phyloP scores from a whole-genome alignment of 2,888 invertebrate species.

The Lasiommata megera region DNA sequence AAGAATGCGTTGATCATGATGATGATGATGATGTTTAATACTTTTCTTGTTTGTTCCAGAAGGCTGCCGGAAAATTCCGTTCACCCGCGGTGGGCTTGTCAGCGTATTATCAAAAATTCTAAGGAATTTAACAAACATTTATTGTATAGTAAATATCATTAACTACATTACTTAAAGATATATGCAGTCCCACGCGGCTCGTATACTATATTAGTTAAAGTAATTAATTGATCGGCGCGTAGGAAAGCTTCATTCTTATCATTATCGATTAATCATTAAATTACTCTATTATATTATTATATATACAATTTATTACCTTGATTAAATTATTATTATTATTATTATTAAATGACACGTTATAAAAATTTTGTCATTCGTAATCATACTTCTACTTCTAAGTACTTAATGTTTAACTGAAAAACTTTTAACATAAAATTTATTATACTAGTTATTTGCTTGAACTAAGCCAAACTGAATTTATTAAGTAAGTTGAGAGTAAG shows the following conservation, averaged over 20 bases:
- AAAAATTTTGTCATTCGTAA: constrained; percentile 82
- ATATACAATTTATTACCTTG: constrained; percentile 82
- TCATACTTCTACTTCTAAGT: constrained; percentile 81
- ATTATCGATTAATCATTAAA: constrained; percentile 82
- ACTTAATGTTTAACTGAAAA: constrained; percentile 76
- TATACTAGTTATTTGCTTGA: constrained; percentile 82
- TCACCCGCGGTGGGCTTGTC: constrained; percentile 58
- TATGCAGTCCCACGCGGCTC: constrained; percentile 75
- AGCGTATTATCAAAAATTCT: constrained; percentile 72
- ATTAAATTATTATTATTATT: constrained; percentile 78
- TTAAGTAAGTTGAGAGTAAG: constrained; percentile 81
- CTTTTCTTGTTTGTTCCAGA: constrained; percentile 46
- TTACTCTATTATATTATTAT: constrained; percentile 82
- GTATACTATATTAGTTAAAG: constrained; percentile 85
- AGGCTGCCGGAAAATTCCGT: constrained; percentile 46
- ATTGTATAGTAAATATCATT: constrained; percentile 77
- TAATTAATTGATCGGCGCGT: constrained; percentile 83
- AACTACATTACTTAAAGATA: constrained; percentile 66
- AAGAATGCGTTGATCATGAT: no score
- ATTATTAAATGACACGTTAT: constrained; percentile 81
- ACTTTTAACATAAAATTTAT: constrained; percentile 80
- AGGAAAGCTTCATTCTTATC: constrained; percentile 82
- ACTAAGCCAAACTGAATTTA: constrained; percentile 82
- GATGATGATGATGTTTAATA: no score
- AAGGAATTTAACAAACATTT: constrained; percentile 73